Base-by-base conservation (phyloP, 1,140 invertebrate species). In the Cydia amplana region DNA sequence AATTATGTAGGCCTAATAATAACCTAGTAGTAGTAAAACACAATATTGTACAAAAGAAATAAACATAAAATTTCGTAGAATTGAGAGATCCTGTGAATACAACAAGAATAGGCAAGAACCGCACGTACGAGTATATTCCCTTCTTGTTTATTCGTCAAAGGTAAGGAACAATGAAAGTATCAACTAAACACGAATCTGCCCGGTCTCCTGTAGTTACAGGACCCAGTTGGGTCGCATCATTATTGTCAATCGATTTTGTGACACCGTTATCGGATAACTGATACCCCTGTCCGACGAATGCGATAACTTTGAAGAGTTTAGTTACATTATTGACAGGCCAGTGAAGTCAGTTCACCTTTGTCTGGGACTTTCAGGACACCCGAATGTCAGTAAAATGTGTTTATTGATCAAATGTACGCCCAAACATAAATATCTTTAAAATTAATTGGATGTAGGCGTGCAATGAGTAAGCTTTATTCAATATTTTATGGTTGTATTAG, bases 311-410 rank as follows among this genome's bases (percentile, higher is more conserved):
- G 16, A 70, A 70, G 55, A 70, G n/a, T 36, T 36, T 10, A 70
- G 65, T 43, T 70, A 4, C 65, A 36, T 23, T 65, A 4, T 36
- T n/a, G n/a, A n/a, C 46, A 67, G 12, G 12, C 16, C 5, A 28
- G 25, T 70, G 16, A 43, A 70, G 23, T 70, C n/a, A 36, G 43
- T 67, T 67, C 64, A 67, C 65, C 32, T 70, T 32, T 18, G 65
- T 70, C 65, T 70, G 65, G 65, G 65, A 36, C 65, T 7, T 70
- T 36, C n/a, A 70, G 65, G 65, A 18, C 65, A 20, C 32, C 32
- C 16, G 2, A 70, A 70, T 70, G 65, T 70, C 65, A 70, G 5
- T 32, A 70, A 6, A 18, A 36, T 60, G 55, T 60, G 55, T 18
- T 60, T 60, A 60, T 60, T 23, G 20, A 60, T 60, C 23, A 60